These are phyloP conservation scores for Xestobium rufovillosum DNA, from an alignment of 2,888 invertebrate genomes.

Conservation along the genomic window DNA sequence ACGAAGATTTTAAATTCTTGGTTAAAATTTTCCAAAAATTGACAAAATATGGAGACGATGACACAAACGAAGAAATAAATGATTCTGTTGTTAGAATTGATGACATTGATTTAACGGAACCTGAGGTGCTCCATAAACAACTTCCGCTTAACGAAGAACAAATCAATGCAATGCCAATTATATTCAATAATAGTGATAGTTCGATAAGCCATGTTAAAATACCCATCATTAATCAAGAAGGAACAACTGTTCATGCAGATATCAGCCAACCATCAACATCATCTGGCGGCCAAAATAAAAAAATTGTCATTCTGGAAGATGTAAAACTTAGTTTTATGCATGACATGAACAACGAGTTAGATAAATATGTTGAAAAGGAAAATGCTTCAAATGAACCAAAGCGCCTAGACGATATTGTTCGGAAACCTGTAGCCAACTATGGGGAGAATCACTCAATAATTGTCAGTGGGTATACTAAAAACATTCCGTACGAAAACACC, in stretches of 20 bases:
- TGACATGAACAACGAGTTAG: too few species aligned
- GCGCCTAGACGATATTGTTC: too few species aligned
- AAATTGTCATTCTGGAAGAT: neutral
- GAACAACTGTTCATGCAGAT: too few species aligned
- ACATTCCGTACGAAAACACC: conserved; percentile 1
- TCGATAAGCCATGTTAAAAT: too few species aligned
- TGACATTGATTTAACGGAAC: neutral
- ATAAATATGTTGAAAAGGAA: too few species aligned
- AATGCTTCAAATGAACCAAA: too few species aligned
- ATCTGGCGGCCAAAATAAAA: neutral
- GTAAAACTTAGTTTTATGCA: too few species aligned
- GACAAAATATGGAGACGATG: conserved; percentile 1
- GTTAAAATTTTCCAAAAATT: conserved; percentile 6
- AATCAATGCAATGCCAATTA: conserved; percentile 1
- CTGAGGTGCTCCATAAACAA: neutral
- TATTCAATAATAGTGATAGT: too few species aligned
- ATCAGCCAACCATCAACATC: neutral
- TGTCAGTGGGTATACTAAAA: neutral
- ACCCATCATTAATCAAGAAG: too few species aligned
- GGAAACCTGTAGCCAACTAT: too few species aligned
- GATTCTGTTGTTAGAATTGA: neutral
- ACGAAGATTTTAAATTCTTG: conserved; percentile 6
- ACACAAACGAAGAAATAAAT: neutral
- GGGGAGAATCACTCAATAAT: neutral
- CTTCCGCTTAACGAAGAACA: conserved; percentile 1